Evolutionary conservation across 2,888 invertebrate genomes (phyloP).

Genomic region (Neocrepidodera transversa): DNA sequence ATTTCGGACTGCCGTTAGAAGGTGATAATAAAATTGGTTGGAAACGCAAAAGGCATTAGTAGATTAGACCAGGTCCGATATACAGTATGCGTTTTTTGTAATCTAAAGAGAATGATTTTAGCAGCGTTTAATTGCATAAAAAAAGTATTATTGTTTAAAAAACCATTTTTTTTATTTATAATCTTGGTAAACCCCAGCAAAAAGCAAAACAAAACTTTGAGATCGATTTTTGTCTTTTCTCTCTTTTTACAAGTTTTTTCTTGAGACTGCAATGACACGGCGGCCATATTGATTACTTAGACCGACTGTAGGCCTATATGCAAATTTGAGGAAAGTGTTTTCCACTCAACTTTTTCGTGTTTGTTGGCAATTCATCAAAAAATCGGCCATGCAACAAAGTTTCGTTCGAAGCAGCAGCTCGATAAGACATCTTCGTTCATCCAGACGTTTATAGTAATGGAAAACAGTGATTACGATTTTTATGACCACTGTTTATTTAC

Average conservation of each 20-base stretch:
- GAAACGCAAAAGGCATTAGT: background rate
- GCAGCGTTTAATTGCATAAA: too few species aligned
- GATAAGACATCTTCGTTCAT: slow-evolving; percentile 20
- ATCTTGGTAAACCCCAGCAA: too few species aligned
- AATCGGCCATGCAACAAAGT: slow-evolving; percentile 17
- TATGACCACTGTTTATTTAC: slow-evolving; percentile 3
- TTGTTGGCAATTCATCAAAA: slow-evolving; percentile 43
- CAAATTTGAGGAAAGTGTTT: slow-evolving; percentile 38
- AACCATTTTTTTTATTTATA: too few species aligned
- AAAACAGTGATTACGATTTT: slow-evolving; percentile 14
- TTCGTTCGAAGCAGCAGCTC: slow-evolving; percentile 10
- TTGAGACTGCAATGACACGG: slow-evolving; percentile 14
- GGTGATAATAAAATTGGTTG: background rate
- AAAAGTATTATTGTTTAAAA: too few species aligned
- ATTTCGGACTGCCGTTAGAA: slow-evolving; percentile 1
- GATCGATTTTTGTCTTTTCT: too few species aligned
- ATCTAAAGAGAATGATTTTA: too few species aligned
- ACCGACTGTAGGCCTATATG: slow-evolving; percentile 30
- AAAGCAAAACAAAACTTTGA: too few species aligned
- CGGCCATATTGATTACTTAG: slow-evolving; percentile 34
- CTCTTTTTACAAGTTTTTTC: slow-evolving; percentile 7
- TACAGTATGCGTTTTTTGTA: too few species aligned
- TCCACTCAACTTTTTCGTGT: slow-evolving; percentile 42
- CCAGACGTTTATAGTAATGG: slow-evolving; percentile 11
- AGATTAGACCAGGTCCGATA: too few species aligned